phyloP scores from a whole-genome alignment of 2,797 vertebrate genomes.

The Agapornis canus region DNA sequence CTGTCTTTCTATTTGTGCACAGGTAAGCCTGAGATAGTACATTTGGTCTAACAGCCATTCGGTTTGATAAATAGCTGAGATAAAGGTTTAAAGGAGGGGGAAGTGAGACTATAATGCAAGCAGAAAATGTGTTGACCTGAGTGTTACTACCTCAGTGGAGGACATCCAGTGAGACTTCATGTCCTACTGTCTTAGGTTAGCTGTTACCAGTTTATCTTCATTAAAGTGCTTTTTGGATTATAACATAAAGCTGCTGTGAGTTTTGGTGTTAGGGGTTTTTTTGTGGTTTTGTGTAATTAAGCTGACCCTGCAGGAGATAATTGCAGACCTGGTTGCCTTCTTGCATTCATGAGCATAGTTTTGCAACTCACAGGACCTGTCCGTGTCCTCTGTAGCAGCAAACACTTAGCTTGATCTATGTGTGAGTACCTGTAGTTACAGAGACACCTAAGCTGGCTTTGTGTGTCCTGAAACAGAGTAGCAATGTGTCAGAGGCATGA shows the following conservation, averaged over 20 bases:
- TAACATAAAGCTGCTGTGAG: rapidly evolving
- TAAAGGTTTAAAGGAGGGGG: not conserved
- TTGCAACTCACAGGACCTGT: not conserved
- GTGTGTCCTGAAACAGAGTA: not conserved
- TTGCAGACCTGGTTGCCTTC: not conserved
- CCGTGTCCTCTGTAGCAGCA: rapidly evolving
- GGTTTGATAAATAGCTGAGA: not conserved
- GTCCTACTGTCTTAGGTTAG: not conserved
- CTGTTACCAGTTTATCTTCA: not conserved
- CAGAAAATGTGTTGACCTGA: not conserved
- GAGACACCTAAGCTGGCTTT: not conserved
- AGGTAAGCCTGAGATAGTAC: not conserved
- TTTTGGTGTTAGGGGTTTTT: not conserved
- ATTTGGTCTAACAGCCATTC: not conserved
- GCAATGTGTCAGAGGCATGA: not conserved
- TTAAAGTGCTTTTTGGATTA: not conserved
- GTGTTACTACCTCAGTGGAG: not conserved
- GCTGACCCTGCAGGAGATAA: not conserved
- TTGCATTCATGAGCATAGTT: not conserved
- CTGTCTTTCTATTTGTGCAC: not conserved
- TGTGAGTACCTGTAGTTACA: not conserved
- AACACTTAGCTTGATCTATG: not conserved
- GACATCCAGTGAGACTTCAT: not conserved
- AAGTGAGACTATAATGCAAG: not conserved
- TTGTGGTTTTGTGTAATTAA: not conserved